A percentile compares a stretch with the other conserved stretches of the same genome.
Evolutionary conservation across 2,888 invertebrate genomes (phyloP).

Genomic region (Oscheius sp.): DNA sequence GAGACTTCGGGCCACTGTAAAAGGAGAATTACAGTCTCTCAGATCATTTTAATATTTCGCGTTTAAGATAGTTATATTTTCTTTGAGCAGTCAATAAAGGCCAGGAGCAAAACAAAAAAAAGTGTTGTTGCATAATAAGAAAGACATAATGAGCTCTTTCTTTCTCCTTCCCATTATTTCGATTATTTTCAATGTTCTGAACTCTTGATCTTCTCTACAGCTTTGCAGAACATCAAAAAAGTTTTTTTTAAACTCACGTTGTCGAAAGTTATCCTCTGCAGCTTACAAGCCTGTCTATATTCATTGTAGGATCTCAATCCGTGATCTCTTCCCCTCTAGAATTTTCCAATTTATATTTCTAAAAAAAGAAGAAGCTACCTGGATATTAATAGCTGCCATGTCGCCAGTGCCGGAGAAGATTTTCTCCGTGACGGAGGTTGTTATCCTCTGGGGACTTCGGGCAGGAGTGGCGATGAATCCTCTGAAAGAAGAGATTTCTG

Average conservation of each 20-base stretch:
- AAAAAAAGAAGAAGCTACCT: too few species aligned
- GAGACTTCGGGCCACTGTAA: conserved; percentile 62
- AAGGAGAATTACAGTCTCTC: neutral
- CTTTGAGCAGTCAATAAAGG: too few species aligned
- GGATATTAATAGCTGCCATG: conserved; percentile 86
- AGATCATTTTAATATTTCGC: neutral
- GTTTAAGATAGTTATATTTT: too few species aligned
- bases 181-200: too few species aligned
- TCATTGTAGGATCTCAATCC: conserved; percentile 85
- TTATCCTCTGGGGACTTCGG: conserved; percentile 81
- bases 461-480: conserved; percentile 88
- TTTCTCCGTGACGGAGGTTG: conserved; percentile 78
- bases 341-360: too few species aligned
- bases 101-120: too few species aligned
- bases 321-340: conserved; percentile 82
- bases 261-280: conserved; percentile 76
- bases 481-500: conserved; percentile 76
- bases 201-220: too few species aligned
- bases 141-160: too few species aligned
- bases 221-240: too few species aligned
- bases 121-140: too few species aligned
- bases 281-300: conserved; percentile 86
- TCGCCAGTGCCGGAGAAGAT: conserved; percentile 74
- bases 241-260: too few species aligned
- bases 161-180: too few species aligned